Base-by-base conservation (phyloP, 2,113 vertebrate genomes). In the Perca schrenkii region DNA sequence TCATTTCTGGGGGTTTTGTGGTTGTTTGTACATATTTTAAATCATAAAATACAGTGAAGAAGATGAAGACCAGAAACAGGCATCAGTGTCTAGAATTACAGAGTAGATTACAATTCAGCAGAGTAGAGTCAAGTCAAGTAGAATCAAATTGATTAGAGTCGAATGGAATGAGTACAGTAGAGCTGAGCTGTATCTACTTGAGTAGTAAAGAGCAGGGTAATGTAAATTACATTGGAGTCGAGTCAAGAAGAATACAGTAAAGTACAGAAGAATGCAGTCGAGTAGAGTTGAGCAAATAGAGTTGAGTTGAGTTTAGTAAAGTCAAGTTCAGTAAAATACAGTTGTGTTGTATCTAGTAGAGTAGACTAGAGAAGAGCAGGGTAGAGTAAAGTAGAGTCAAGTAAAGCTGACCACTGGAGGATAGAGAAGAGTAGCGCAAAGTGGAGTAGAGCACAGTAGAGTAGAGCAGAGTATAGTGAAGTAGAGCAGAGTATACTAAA, bases 1-100 rank as follows among this genome's bases (percentile, higher is more conserved):
- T 73, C 69, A 74, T 69, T 70, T 58, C 49, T 66, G n/a, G 19
- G 36, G 17, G 60, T 64, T 82, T 70, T 36, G 47, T 65, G 34
- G 52, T 53, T 56, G 60, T 47, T 46, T 21, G 46, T 66, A 61
- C 40, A 62, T 69, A 77, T 49, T 67, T 75, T 70, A 77, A 46
- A 34, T 60, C 19, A 64, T 52, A 78, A 8, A 31, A 65, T 43
- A 79, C 6, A 54, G n/a, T 46, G 19, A 60, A 50, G 36, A 81
- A 74, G 69, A 56, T 12, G 7, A 17, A 52, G 17, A 62, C 15
- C 31, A 61, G 56, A 82, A 17, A 54, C 43, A 80, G 50, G 79
- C 52, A 49, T 53, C 21, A 22, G 19, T 57, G 50, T 19, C 15
- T 43, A 7, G 21, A 11, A 58, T 1, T 22, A 15, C 13, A 1